Conservation (phyloP, 2,113 vertebrate species). For the Myiagra hebetior region DNA sequence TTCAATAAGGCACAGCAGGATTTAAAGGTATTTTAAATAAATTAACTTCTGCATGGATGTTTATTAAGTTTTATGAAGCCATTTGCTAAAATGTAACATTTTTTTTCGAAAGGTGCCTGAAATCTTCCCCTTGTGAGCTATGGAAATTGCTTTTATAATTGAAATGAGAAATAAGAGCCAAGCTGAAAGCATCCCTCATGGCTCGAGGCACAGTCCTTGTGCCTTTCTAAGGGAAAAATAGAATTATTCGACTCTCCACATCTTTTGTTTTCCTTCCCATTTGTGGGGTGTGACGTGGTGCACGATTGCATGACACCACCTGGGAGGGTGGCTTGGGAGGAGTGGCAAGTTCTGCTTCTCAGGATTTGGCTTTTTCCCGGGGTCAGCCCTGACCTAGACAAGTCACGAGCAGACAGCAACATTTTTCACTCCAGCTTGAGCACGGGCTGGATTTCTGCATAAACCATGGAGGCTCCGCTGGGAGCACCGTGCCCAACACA, state of each 20-base stretch:
- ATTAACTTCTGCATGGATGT: slow-evolving; percentile 34
- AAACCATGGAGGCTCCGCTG: neutral
- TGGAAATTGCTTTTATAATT: slow-evolving; percentile 13
- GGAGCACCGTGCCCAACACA: neutral
- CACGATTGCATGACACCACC: fast-evolving
- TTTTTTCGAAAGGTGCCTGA: neutral
- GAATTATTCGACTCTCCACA: neutral
- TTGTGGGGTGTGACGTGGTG: fast-evolving
- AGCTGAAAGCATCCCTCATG: neutral
- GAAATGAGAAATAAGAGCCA: neutral
- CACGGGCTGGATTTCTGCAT: neutral
- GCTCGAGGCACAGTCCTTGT: neutral
- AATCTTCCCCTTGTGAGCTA: neutral
- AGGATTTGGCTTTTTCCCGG: neutral
- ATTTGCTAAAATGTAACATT: neutral
- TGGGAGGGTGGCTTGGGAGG: neutral
- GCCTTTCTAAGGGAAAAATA: neutral
- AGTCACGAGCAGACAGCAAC: neutral
- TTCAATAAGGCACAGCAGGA: slow-evolving; percentile 17
- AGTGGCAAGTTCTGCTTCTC: neutral
- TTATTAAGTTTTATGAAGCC: slow-evolving; percentile 48
- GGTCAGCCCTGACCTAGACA: neutral
- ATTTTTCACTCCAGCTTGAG: neutral
- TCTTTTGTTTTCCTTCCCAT: neutral
- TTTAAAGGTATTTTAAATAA: slow-evolving; percentile 36